phyloP scores from a whole-genome alignment of 2,888 invertebrate genomes.

The Notodonta dromedarius region DNA sequence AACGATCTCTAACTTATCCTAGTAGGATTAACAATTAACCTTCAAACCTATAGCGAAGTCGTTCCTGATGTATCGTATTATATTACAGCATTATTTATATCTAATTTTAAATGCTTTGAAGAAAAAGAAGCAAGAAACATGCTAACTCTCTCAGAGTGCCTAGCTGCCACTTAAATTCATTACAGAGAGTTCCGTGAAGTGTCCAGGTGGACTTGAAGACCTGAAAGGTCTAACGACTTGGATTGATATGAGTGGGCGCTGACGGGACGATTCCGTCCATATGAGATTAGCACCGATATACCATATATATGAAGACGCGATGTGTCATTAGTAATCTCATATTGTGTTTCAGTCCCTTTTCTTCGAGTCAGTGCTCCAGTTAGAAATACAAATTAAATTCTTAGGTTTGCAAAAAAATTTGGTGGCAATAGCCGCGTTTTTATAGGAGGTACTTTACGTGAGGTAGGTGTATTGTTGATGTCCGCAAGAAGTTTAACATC shows the following conservation, averaged over 20 bases:
- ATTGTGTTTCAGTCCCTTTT: neutral
- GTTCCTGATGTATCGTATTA: too few relatives aligned
- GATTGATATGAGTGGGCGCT: slow-evolving; percentile 1
- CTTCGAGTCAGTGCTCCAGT: too few relatives aligned
- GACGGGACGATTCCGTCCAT: neutral
- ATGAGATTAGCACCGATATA: neutral
- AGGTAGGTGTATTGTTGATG: too few relatives aligned
- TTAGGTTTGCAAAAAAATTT: too few relatives aligned
- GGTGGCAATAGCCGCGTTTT: too few relatives aligned
- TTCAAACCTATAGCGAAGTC: too few relatives aligned
- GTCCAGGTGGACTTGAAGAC: neutral
- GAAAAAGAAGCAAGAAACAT: neutral
- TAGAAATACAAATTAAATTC: too few relatives aligned
- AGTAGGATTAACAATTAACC: too few relatives aligned
- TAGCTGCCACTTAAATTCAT: slow-evolving; percentile 6
- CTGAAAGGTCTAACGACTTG: neutral
- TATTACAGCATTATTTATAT: too few relatives aligned
- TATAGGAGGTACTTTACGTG: too few relatives aligned
- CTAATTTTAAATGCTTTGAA: neutral
- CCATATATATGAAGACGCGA: neutral
- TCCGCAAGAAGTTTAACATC: neutral
- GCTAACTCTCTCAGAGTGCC: neutral
- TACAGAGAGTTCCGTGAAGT: slow-evolving; percentile 1
- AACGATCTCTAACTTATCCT: too few relatives aligned
- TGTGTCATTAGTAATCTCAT: neutral